Percentiles rank a stretch among this genome's conserved stretches.
Conservation (phyloP, 2,113 vertebrate genomes). For the Zosterops hypoxanthus region DNA sequence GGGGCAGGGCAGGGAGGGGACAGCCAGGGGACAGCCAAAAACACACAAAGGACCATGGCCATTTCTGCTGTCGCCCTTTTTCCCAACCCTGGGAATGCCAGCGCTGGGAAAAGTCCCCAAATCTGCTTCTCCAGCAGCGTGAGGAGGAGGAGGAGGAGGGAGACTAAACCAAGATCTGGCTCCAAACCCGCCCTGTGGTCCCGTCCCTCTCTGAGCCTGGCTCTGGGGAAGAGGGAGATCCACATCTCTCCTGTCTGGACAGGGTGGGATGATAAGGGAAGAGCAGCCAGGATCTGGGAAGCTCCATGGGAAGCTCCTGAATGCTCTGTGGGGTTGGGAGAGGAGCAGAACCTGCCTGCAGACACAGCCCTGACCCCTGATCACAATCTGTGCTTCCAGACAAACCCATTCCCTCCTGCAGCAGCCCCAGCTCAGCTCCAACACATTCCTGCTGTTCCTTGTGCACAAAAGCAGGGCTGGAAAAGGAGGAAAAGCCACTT, state of each 20-base stretch:
- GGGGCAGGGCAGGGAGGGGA: neutral
- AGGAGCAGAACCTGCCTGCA: neutral
- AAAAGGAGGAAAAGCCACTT: neutral
- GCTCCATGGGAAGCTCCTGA: neutral
- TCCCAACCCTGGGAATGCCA: neutral
- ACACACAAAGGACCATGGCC: rapidly evolving
- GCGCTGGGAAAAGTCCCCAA: neutral
- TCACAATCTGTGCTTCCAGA: neutral
- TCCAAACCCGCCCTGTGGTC: rapidly evolving
- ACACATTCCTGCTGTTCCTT: neutral
- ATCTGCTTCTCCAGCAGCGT: neutral
- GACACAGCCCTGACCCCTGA: neutral
- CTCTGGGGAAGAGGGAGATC: neutral
- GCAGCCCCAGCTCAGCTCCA: neutral
- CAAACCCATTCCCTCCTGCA: neutral
- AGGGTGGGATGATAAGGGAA: neutral
- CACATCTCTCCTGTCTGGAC: neutral
- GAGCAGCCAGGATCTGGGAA: neutral
- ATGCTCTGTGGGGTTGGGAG: neutral
- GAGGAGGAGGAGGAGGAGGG: neutral
- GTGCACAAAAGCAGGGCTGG: neutral
- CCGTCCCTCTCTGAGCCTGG: neutral
- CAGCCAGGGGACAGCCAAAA: neutral
- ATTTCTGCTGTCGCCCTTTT: neutral
- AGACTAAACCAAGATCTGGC: neutral